Conservation (phyloP, 2,888 invertebrate species). For the Pterobdella sp. region DNA sequence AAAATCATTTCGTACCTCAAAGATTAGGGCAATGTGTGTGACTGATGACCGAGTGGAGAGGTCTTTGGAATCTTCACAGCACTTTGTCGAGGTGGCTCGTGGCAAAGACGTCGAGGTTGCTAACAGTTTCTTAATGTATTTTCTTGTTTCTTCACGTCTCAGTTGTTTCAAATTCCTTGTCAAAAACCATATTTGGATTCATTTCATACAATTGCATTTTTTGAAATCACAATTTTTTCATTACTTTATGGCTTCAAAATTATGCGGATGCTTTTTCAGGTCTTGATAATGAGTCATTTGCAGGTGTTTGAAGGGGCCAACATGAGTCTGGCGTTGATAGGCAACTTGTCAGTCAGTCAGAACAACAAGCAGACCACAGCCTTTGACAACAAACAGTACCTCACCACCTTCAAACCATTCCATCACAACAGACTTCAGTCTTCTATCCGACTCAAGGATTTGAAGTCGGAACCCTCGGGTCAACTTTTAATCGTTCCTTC, state of each 20-base stretch:
- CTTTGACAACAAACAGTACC: slow-evolving; percentile 72
- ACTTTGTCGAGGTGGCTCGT: slow-evolving; percentile 93
- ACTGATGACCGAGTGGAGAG: slow-evolving; percentile 99
- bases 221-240: not conserved
- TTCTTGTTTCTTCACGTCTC: not conserved
- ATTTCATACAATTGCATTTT: too few species aligned
- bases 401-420: slow-evolving; percentile 88
- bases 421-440: slow-evolving; percentile 93
- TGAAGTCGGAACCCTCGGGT: slow-evolving; percentile 71
- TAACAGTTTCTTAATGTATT: slow-evolving; percentile 49
- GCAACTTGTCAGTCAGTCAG: slow-evolving; percentile 13
- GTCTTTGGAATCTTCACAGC: slow-evolving; percentile 68
- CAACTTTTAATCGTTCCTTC: slow-evolving; percentile 84
- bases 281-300: too few species aligned
- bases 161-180: not conserved
- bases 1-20: too few species aligned
- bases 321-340: slow-evolving; percentile 20
- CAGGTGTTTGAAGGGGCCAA: slow-evolving; percentile 25
- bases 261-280: too few species aligned
- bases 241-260: not conserved
- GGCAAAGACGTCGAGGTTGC: slow-evolving; percentile 89
- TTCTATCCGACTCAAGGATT: slow-evolving; percentile 81
- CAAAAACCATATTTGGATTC: not conserved
- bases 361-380: not conserved
- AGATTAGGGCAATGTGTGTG: slow-evolving; percentile 90